Percentiles rank a stretch among this genome's conserved stretches.
Evolutionary conservation across 1,140 invertebrate species (phyloP).

Genomic region (Caerostris extrusa): DNA sequence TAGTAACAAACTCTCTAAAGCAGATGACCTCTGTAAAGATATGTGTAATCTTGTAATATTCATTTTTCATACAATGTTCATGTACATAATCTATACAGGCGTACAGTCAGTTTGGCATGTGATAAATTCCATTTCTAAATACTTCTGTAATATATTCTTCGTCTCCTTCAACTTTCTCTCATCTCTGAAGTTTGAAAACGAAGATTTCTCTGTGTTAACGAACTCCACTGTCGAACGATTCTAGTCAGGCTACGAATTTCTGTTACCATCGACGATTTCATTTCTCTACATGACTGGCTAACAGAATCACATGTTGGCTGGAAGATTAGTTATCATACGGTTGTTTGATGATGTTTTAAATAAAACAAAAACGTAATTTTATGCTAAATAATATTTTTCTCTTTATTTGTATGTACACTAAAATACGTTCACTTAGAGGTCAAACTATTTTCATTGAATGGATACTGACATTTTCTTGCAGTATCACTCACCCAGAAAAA

Average conservation of each 20-base stretch:
- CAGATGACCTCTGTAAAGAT: constrained; percentile 70
- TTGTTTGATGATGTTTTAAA: constrained; percentile 78
- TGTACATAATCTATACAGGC: constrained; percentile 74
- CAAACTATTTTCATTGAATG: neutral
- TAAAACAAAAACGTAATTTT: constrained; percentile 77
- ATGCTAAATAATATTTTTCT: constrained; percentile 78
- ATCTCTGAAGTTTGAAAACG: constrained; percentile 67
- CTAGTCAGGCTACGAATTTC: constrained; percentile 55
- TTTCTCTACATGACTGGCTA: constrained; percentile 26
- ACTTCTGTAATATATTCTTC: constrained; percentile 76
- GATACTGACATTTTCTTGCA: neutral
- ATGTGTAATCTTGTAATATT: constrained; percentile 74
- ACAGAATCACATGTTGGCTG: neutral
- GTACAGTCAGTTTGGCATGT: constrained; percentile 75
- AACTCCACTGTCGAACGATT: constrained; percentile 26
- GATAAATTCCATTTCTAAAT: constrained; percentile 77
- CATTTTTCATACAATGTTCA: constrained; percentile 75
- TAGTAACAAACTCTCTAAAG: constrained; percentile 42
- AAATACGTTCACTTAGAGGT: constrained; percentile 22
- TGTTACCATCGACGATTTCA: constrained; percentile 51
- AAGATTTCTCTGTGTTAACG: constrained; percentile 67
- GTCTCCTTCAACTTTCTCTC: constrained; percentile 68
- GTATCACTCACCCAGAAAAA: neutral
- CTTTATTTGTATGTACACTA: constrained; percentile 73
- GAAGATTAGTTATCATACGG: constrained; percentile 65